Evolutionary conservation across 2,797 vertebrate species (phyloP), one percentile per base, ranked within the genome.

Genomic region (Pristis pectinata): DNA sequence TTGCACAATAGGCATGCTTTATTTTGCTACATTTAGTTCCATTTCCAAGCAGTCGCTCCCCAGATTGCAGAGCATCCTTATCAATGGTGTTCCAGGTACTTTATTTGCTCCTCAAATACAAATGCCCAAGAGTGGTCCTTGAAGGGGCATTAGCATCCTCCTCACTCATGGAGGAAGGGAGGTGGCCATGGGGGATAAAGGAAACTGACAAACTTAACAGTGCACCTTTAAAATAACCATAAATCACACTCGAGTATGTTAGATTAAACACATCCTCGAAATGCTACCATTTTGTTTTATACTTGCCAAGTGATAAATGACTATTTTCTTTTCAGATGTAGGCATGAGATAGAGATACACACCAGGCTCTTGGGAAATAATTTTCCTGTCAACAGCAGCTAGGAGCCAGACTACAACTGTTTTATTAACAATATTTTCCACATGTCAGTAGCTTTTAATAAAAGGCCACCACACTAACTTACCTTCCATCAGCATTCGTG

Each of bases 291-390:
- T 37, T 64, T n/a, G n/a, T 74, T 93, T 24, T 15, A 74, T 53
- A 74, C 24, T 49, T 93, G 92, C 22, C 49, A 74, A 74, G 41
- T 70, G 67, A 93, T 70, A 93, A 72, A 64, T 93, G 64, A 37
- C 70, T 93, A 30, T 93, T 93, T 93, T 74, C 67, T 93, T 74
- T 74, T 93, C 41, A 74, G 67, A 93, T 74, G 67, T 93, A 53
- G 92, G 92, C 72, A 93, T 74, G 41, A 72, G 67, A 93, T 34
- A 30, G 22, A 93, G 15, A 72, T 93, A 72, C 72, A 37, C 72
- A 53, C 41, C 30, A 34, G 27, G 27, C 92, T 53, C 92, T 74
- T 49, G 67, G 67, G 70, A 24, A 91, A 93, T 34, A 93, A 74
- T 74, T 93, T 74, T 74, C 67, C 67, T 93, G 92, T 93, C 92